These are phyloP conservation scores for Tinea trinotella DNA, from an alignment of 2,888 invertebrate genomes.

Conservation along the genomic window DNA sequence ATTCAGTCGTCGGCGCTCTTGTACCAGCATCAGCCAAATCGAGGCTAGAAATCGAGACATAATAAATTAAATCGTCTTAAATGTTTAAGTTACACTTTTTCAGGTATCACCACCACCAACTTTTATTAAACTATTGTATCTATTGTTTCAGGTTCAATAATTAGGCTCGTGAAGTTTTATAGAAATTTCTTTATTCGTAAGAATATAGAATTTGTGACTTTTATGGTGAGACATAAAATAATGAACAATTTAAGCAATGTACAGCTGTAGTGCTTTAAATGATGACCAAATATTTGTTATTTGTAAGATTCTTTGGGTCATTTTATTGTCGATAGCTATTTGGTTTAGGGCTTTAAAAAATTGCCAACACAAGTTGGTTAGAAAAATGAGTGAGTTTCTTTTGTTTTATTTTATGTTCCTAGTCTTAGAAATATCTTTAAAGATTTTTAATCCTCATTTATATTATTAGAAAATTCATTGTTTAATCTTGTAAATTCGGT, in stretches of 20 bases:
- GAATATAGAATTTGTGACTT: neutral
- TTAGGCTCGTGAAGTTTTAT: neutral
- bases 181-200: too few species aligned
- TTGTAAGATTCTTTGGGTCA: neutral
- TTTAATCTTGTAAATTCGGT: too few species aligned
- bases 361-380: neutral
- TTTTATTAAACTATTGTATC: neutral
- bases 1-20: too few species aligned
- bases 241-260: neutral
- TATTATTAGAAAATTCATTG: too few species aligned
- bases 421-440: neutral
- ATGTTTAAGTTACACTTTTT: too few species aligned
- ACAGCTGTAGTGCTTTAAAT: conserved; percentile 12
- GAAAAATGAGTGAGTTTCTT: neutral
- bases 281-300: conserved; percentile 10
- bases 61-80: too few species aligned
- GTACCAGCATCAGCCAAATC: too few species aligned
- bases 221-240: neutral
- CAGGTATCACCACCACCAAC: too few species aligned
- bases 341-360: neutral
- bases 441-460: too few species aligned
- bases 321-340: neutral
- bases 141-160: neutral
- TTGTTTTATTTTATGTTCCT: neutral
- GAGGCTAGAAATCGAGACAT: too few species aligned